phyloP scores from a whole-genome alignment of 1,140 invertebrate species.

The Meloidogyne chitwoodi region DNA sequence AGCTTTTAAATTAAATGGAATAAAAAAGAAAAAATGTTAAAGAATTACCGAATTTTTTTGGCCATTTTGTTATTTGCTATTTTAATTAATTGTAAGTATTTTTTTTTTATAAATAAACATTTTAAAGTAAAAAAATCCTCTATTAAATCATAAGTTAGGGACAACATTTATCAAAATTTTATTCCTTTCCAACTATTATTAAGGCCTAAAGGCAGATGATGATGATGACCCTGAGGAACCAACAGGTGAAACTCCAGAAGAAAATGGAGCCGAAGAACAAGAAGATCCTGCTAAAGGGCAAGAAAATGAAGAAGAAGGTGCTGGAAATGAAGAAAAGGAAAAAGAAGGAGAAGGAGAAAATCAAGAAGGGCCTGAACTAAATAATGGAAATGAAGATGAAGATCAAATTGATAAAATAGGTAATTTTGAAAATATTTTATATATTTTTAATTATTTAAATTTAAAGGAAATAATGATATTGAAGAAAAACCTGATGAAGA shows the following conservation, averaged over 20 bases:
- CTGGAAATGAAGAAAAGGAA: neutral
- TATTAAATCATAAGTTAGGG: no score
- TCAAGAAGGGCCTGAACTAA: neutral
- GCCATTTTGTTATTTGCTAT: neutral
- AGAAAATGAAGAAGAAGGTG: neutral
- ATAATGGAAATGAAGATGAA: neutral
- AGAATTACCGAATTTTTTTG: neutral
- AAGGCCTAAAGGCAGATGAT: neutral
- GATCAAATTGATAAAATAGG: neutral
- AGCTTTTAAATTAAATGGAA: neutral
- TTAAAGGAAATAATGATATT: neutral
- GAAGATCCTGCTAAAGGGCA: neutral
- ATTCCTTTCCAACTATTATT: no score
- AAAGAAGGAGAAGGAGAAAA: neutral
- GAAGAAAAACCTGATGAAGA: neutral
- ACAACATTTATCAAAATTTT: no score
- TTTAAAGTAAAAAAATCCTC: no score
- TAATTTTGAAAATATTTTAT: neutral
- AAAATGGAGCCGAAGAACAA: neutral
- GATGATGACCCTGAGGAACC: neutral
- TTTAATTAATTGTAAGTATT: neutral
- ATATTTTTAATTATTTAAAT: neutral
- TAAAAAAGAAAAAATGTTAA: neutral
- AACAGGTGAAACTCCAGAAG: neutral
- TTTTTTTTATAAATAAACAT: neutral